phyloP scores from a whole-genome alignment of 2,888 invertebrate genomes.

The Drosophila prolongata region DNA sequence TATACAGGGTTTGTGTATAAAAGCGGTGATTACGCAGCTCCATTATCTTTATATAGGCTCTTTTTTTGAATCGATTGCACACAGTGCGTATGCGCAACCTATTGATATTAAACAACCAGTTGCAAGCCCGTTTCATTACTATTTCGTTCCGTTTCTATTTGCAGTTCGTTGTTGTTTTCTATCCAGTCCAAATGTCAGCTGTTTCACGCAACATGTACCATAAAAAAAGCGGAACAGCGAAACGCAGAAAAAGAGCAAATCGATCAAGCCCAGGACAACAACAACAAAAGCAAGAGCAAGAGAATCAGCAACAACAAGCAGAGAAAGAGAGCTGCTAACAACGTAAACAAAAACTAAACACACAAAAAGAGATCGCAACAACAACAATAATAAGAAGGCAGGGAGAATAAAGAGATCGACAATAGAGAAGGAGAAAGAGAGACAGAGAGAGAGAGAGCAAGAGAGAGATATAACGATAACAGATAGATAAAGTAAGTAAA shows the following conservation, averaged over 20 bases:
- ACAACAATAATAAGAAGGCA: constrained; percentile 13
- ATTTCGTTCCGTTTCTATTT: constrained; percentile 21
- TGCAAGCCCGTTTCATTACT: constrained; percentile 13
- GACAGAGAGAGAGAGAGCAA: neutral
- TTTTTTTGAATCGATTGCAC: neutral
- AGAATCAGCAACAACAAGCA: constrained; percentile 23
- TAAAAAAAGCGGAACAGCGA: constrained; percentile 68
- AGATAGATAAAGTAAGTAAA: constrained; percentile 7
- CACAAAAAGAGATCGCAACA: constrained; percentile 7
- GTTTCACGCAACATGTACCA: constrained; percentile 71
- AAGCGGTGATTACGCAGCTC: constrained; percentile 59
- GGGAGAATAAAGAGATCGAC: constrained; percentile 2
- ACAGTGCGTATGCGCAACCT: constrained; percentile 67
- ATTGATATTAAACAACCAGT: constrained; percentile 6
- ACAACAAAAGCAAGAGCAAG: constrained; percentile 26
- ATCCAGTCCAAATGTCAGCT: constrained; percentile 65
- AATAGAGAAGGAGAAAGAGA: constrained; percentile 10
- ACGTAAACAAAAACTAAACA: constrained; percentile 37
- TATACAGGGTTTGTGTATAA: constrained; percentile 37
- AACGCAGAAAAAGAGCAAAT: constrained; percentile 71
- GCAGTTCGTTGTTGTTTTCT: constrained; percentile 38
- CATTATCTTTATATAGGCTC: neutral
- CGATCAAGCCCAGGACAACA: constrained; percentile 57
- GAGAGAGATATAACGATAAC: neutral
- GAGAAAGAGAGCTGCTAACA: constrained; percentile 30